A percentile compares a stretch with the other conserved stretches of the same genome.
Evolutionary conservation across 2,797 vertebrate genomes (phyloP).

Genomic region (Enteromius argenteus): DNA sequence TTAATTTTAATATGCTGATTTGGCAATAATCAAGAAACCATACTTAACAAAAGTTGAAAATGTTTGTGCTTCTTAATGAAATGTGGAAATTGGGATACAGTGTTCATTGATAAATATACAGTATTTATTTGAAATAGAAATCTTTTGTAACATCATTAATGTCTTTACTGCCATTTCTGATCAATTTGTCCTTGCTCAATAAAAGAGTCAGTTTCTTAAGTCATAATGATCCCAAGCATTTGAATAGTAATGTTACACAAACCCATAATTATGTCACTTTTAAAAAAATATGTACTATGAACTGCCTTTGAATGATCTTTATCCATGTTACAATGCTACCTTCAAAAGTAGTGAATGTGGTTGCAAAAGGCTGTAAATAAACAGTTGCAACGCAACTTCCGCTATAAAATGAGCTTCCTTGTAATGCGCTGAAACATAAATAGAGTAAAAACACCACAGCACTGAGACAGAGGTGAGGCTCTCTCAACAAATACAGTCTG

Average conservation of each 20-base stretch:
- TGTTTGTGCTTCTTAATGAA: background rate
- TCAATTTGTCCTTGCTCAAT: too few species aligned
- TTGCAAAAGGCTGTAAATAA: background rate
- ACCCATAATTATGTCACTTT: background rate
- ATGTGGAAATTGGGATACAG: background rate
- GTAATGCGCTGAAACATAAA: background rate
- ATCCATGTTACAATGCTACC: background rate
- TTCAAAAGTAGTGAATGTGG: background rate
- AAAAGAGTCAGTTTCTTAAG: background rate
- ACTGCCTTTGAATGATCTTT: background rate
- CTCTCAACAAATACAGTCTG: background rate
- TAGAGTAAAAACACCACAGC: background rate
- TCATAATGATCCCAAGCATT: background rate
- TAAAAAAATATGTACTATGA: background rate
- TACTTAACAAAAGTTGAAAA: background rate
- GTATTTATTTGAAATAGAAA: background rate
- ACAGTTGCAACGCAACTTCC: background rate
- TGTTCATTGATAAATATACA: background rate
- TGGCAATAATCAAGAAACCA: background rate
- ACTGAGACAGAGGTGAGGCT: background rate
- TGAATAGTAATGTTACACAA: background rate
- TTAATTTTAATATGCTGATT: background rate
- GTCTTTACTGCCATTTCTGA: background rate
- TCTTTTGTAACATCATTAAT: background rate
- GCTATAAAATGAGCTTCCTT: slow-evolving; percentile 5